phyloP scores from a whole-genome alignment of 2,113 vertebrate species.

The Muntiacus reevesi region DNA sequence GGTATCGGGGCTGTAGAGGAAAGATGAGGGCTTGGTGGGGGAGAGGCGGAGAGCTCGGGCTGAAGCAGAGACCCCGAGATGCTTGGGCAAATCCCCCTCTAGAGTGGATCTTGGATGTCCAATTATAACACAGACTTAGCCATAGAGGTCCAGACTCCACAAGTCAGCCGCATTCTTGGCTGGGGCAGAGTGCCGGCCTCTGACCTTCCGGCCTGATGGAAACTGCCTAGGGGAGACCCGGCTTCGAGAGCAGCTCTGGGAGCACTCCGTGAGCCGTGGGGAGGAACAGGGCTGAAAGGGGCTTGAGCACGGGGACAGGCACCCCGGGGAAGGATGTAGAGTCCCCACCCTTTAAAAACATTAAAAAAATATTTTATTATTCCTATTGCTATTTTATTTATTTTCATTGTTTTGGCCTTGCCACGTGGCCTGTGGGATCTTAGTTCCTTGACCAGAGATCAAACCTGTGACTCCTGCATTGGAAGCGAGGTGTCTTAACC shows the following conservation, averaged over 20 bases:
- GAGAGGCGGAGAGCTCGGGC: rapidly evolving
- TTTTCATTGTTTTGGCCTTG: neutral
- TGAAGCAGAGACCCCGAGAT: rapidly evolving
- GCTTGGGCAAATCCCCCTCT: neutral
- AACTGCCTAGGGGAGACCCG: rapidly evolving
- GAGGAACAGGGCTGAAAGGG: neutral
- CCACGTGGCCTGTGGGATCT: neutral
- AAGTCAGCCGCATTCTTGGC: neutral
- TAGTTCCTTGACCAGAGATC: neutral
- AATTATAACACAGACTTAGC: neutral
- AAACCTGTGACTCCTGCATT: neutral
- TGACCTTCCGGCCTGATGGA: neutral
- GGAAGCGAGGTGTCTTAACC: neutral
- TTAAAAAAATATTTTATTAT: neutral
- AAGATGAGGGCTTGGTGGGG: conserved; percentile 12
- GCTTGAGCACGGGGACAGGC: neutral
- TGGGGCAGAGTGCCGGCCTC: neutral
- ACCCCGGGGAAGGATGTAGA: rapidly evolving
- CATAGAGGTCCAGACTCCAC: rapidly evolving
- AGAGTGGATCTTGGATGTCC: neutral
- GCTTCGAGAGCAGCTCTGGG: rapidly evolving
- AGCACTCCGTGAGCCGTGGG: rapidly evolving
- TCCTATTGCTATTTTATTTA: neutral
- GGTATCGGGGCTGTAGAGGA: neutral
- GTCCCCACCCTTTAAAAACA: neutral